Evolutionary conservation across 1,140 invertebrate species (phyloP), one percentile per base, ranked within the genome.

Genomic region (Drosophila virilis): DNA sequence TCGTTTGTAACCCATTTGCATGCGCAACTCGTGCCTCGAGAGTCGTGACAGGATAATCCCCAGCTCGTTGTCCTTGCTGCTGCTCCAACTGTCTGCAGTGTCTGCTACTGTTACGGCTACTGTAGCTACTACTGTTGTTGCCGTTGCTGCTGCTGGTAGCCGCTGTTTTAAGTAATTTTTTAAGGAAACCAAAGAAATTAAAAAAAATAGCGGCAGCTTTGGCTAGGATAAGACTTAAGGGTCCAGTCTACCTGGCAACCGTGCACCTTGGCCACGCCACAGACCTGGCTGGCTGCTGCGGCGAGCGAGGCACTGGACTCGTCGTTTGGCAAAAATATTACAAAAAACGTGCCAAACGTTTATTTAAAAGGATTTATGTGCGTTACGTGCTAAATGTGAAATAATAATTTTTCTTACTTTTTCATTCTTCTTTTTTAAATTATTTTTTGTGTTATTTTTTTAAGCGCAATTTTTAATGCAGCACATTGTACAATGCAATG

Each of bases 361-460:
- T 89, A 89, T 89, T 89, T 89, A 89, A 89, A 89, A 89, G 84
- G 84, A 89, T 89, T 89, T 89, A 89, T 89, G 84, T 89, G 78
- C 84, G 84, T 89, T 89, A 89, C 84, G 84, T 89, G 84, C 84
- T 89, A 89, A 89, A 89, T 84, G 84, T 89, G 84, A 89, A 89
- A 89, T 89, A 89, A 89, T 89, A 89, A 89, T 89, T 84, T 89
- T 80, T 84, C 80, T 77, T 77, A 43, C 64, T 57, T 59, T 35
- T 58, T 22, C 35, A 7, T 43, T 66, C 12, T 54, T 42, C 40
- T 60, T 17, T 42, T 42, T 55, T 38, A 17, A 8, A 12, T n/a
- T 22, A 12, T 33, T 51, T 70, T 71, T 52, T 45, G 22, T 51
- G 46, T 54, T 54, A 28, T 65, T 61, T 72, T 73, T 69, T 74